Evolutionary conservation across 92 coral and sea anemone species (phyloP), one percentile per base, ranked within the genome.

Genomic region (Porites lobata): DNA sequence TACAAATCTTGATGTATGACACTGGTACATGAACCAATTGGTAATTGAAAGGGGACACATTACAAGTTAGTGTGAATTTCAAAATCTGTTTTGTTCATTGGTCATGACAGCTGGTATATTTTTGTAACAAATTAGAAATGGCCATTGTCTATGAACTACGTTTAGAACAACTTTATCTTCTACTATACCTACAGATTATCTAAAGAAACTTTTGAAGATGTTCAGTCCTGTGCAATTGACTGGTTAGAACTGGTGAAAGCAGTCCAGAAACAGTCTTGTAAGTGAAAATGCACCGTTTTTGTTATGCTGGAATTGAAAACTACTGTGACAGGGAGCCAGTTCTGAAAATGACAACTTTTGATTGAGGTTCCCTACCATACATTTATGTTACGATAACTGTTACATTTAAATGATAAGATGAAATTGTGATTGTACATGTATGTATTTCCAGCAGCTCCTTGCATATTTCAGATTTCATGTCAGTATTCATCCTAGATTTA

Each of bases 231-330:
- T 52, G 38, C 65, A 52, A 81, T 53, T 81, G 85, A 81, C 47
- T 81, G 85, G 85, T 81, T 67, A 9, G 85, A 81, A 51, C 51
- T 81, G 10, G 17, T 81, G n/a, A 14, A 81, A 66, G 85, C 85
- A 51, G 85, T 81, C 11, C 75, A 81, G 53, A 68, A 67, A 8
- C 85, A 81, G 19, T 47, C 66, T 66, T 51, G 85, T 81, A 26
- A 81, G 85, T 81, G 6, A 9, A 56, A 56, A 56, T 56, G 43
- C 43, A 32, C 43, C 43, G 0, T 32, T 32, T 32, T 32, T 32
- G 43, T 32, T 32, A 4, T 3, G 43, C 43, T 32, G 43, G 43
- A 32, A 32, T 9, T 66, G 43, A 4, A 32, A 32, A 32, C 43
- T 32, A 3, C 4, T 32, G 43, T 4, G 43, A 4, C 43, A 32